Base-by-base conservation (phyloP, 2,797 vertebrate species). In the Sebastiscus albofasciatus region DNA sequence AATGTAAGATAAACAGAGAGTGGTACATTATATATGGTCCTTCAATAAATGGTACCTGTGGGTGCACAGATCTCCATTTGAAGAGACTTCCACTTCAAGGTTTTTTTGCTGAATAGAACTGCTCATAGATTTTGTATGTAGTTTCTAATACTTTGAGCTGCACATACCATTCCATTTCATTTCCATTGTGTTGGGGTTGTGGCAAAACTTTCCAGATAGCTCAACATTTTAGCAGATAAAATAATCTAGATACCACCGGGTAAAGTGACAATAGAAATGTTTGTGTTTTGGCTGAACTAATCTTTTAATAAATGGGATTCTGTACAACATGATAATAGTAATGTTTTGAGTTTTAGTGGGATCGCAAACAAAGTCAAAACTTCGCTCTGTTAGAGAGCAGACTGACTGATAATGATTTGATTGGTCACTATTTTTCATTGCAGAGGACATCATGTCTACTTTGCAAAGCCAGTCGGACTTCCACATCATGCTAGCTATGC, bases 381-480 rank as follows among this genome's bases (percentile, higher is more conserved):
- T 67, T 39, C 22, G 55, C 22, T 31, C 58, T 13, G 24, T 39
- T 12, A 60, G 29, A 67, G 61, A 78, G 29, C 60, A 78, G 64
- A 70, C 49, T 54, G 58, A 6, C 6, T 11, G 16, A 60, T 46
- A 64, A 76, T 39, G 33, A 70, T 59, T 34, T 4, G 14, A 72
- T 39, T 77, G 36, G 16, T 72, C 54, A 67, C 68, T 64, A 27
- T 69, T 70, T 66, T 27, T 76, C 20, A 73, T 66, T 61, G 31
- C 22, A 14, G n/a, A 75, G 36, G 29, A 71, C 18, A 67, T 72
- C 16, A 9, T 33, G 22, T 71, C 61, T 78, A 6, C 59, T 58
- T 68, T 52, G 34, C 49, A 18, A 68, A 68, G 22, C n/a, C 39
- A 46, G 20, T 29, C 52, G 6, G 69, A 68, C 33, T 9, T 67